phyloP scores from a whole-genome alignment of 2,797 vertebrate species.

The Emys orbicularis region DNA sequence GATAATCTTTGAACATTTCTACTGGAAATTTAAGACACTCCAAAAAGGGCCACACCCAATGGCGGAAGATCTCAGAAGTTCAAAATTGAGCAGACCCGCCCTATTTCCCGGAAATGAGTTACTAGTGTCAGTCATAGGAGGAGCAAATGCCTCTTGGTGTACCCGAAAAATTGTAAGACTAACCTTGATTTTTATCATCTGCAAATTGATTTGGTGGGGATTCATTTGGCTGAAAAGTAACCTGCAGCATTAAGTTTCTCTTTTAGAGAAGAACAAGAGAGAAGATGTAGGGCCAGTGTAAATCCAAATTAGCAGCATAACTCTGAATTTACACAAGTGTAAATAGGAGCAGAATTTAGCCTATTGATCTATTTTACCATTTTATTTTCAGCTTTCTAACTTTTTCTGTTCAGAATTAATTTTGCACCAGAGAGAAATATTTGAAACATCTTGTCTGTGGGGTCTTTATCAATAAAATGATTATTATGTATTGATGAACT shows the following conservation, averaged over 20 bases:
- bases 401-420: conserved; percentile 25
- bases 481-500: conserved; percentile 5
- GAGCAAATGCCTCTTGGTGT: neutral
- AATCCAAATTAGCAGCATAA: neutral
- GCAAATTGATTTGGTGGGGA: neutral
- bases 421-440: conserved; percentile 29
- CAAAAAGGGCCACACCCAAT: conserved; percentile 40
- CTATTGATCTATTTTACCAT: neutral
- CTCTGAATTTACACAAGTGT: neutral
- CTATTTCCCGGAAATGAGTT: conserved; percentile 52
- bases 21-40: neutral
- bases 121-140: conserved; percentile 4
- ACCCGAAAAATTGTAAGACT: conserved; percentile 12
- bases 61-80: neutral
- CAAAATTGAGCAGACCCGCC: neutral
- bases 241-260: neutral
- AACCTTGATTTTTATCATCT: neutral
- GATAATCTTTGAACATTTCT: conserved; percentile 40
- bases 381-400: conserved; percentile 17
- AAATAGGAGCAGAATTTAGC: conserved; percentile 35
- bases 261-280: neutral
- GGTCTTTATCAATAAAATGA: conserved; percentile 45
- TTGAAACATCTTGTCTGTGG: conserved; percentile 9
- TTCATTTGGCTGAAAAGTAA: neutral
- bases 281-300: neutral